Evolutionary conservation across 2,113 vertebrate species (phyloP).

Genomic region (Pogona vitticeps): DNA sequence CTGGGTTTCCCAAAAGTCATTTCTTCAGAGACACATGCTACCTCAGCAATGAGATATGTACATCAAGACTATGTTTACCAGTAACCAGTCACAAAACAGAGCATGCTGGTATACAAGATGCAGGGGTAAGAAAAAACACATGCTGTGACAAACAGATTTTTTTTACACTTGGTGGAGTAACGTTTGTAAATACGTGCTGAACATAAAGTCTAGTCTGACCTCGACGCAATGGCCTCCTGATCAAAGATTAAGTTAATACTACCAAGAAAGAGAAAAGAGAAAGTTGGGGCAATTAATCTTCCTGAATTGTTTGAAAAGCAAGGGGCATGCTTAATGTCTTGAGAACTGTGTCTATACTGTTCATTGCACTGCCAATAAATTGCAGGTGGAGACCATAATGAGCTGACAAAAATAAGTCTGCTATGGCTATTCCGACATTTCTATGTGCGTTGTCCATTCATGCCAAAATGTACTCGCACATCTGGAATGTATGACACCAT

Average conservation of each 20-base stretch:
- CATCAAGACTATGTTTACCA: too few species aligned
- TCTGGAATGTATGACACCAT: constrained; percentile 35
- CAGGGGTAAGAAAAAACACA: too few species aligned
- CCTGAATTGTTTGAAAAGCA: not conserved
- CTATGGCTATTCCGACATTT: constrained; percentile 18
- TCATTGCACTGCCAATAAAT: constrained; percentile 9
- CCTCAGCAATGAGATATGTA: too few species aligned
- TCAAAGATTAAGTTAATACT: not conserved
- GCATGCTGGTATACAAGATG: too few species aligned
- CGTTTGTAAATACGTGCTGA: too few species aligned
- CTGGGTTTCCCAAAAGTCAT: too few species aligned
- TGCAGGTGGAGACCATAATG: constrained; percentile 31
- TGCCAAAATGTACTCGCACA: constrained; percentile 25
- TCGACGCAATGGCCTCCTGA: not conserved
- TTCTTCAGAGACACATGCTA: too few species aligned
- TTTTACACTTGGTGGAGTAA: too few species aligned
- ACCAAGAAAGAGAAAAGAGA: not conserved
- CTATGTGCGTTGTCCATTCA: not conserved
- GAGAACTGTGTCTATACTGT: not conserved
- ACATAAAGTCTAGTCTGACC: too few species aligned
- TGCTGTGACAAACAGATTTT: too few species aligned
- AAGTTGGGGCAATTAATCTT: not conserved
- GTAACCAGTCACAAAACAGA: too few species aligned
- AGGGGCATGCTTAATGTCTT: constrained; percentile 35
- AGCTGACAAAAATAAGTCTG: constrained; percentile 37